phyloP scores from a whole-genome alignment of 2,888 invertebrate genomes.

The Drosophila monieri region DNA sequence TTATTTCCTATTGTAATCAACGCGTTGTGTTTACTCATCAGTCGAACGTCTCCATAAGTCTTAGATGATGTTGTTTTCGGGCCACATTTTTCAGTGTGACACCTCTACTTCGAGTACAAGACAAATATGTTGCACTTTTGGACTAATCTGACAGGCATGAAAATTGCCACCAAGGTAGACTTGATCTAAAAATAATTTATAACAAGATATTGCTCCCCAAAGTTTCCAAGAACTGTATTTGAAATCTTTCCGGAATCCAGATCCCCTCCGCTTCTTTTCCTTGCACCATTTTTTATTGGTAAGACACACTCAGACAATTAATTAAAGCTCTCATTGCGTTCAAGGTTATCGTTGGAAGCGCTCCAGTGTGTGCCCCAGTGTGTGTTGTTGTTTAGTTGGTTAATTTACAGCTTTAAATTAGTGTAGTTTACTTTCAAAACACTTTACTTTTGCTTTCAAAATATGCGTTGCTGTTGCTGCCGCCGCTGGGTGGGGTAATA shows the following conservation, averaged over 20 bases:
- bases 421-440: constrained; percentile 78
- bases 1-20: constrained; percentile 81
- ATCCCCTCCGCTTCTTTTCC: constrained; percentile 22
- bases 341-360: constrained; percentile 67
- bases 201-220: neutral
- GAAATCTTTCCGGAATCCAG: constrained; percentile 8
- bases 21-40: constrained; percentile 68
- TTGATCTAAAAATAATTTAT: too few species aligned
- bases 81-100: constrained; percentile 36
- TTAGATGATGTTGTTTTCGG: constrained; percentile 16
- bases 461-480: constrained; percentile 49
- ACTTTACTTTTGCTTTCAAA: constrained; percentile 78
- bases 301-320: constrained; percentile 53
- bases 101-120: constrained; percentile 75
- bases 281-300: constrained; percentile 71
- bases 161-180: constrained; percentile 66
- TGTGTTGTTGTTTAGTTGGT: constrained; percentile 67
- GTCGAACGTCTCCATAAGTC: constrained; percentile 15
- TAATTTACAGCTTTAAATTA: constrained; percentile 79
- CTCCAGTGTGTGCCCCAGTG: constrained; percentile 45
- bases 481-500: constrained; percentile 68
- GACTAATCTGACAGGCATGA: constrained; percentile 58
- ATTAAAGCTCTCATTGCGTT: constrained; percentile 78
- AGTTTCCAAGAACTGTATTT: constrained; percentile 5
- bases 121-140: constrained; percentile 19